Evolutionary conservation across 2,113 vertebrate species (phyloP).

Genomic region (Nothocercus julius): DNA sequence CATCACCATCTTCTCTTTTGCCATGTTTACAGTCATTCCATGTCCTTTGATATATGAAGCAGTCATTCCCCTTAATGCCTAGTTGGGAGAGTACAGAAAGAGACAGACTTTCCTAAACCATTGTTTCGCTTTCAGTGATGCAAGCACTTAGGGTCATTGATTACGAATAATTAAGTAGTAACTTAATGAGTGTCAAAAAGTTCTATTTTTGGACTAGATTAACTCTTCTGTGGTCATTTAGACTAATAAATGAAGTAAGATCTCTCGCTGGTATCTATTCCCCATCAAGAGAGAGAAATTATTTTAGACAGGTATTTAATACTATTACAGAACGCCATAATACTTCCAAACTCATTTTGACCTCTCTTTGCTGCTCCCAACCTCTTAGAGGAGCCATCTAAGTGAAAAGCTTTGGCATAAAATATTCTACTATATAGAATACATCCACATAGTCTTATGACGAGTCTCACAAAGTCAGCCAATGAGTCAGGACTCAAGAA

Average conservation of each 20-base stretch:
- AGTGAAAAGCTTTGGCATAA: not conserved
- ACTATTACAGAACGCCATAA: not conserved
- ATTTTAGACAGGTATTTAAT: not conserved
- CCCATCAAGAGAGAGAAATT: not conserved
- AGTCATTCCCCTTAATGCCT: not conserved
- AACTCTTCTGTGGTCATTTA: not conserved
- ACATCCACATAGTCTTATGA: not conserved
- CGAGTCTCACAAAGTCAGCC: not conserved
- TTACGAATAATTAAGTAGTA: not conserved
- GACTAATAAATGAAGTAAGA: not conserved
- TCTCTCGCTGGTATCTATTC: not conserved
- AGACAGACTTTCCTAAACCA: not conserved
- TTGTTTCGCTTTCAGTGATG: not conserved
- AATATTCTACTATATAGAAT: not conserved
- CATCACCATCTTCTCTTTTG: not conserved
- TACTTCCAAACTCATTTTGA: not conserved
- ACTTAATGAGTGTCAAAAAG: not conserved
- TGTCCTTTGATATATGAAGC: not conserved
- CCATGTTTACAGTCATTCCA: not conserved
- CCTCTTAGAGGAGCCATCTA: not conserved
- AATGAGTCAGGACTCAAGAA: not conserved
- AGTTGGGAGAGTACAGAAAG: not conserved
- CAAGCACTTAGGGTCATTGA: not conserved
- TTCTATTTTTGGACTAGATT: not conserved
- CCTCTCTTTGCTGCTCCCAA: not conserved